Evolutionary conservation across 1,140 invertebrate genomes (phyloP).

Genomic region (Lepidurus apus): DNA sequence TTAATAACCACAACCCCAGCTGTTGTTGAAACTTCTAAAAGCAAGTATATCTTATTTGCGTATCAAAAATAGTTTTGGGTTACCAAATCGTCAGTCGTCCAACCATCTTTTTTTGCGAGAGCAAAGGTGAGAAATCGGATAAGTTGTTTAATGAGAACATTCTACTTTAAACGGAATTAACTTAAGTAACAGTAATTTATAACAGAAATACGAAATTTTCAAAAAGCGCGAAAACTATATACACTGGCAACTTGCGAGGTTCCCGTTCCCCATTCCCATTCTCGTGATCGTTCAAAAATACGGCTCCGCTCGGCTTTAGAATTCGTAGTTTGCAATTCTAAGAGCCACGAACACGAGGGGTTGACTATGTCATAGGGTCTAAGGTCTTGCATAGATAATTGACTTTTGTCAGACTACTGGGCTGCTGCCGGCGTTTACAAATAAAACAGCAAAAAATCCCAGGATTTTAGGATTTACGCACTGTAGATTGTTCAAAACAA

Average conservation of each 20-base stretch:
- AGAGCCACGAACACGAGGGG: background rate
- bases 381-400: conserved; percentile 16
- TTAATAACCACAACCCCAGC: background rate
- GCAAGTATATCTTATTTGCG: too few species aligned
- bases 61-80: background rate
- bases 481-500: background rate
- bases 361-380: background rate
- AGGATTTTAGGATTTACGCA: background rate
- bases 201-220: background rate
- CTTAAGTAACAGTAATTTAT: background rate
- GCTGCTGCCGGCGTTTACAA: background rate
- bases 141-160: background rate
- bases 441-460: background rate
- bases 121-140: background rate
- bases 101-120: conserved; percentile 45
- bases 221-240: background rate
- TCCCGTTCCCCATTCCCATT: background rate
- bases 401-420: conserved; percentile 9
- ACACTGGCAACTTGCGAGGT: background rate
- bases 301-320: background rate
- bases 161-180: background rate
- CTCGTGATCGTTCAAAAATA: background rate
- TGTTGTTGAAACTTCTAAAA: too few species aligned
- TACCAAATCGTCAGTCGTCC: conserved; percentile 52
- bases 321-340: conserved; percentile 16